Percentiles rank a stretch among this genome's conserved stretches.
These are phyloP conservation scores for Panagrolaimus sp. DNA, from an alignment of 1,140 invertebrate species.

Conservation along the genomic window DNA sequence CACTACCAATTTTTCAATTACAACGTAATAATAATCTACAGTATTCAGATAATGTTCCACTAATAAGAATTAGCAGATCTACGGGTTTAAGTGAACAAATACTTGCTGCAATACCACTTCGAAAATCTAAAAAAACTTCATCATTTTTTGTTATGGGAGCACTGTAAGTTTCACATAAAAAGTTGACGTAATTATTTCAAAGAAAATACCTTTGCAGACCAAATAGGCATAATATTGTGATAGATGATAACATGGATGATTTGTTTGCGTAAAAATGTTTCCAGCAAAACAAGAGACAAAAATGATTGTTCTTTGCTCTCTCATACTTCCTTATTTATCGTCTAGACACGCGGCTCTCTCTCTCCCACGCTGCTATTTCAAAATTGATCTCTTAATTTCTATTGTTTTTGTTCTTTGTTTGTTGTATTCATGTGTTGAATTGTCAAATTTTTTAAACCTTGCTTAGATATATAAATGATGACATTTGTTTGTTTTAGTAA, in stretches of 20 bases:
- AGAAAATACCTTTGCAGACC: not conserved
- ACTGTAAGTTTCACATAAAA: not conserved
- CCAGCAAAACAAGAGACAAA: too few species aligned
- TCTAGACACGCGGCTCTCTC: too few species aligned
- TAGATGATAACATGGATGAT: not conserved
- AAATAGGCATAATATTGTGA: not conserved
- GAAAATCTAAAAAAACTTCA: not conserved
- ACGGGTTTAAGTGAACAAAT: constrained; percentile 12
- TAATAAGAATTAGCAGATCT: not conserved
- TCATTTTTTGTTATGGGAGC: constrained; percentile 4
- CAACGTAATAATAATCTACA: not conserved
- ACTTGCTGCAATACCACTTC: not conserved
- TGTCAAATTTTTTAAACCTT: too few species aligned
- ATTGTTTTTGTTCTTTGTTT: too few species aligned
- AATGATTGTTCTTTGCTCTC: too few species aligned
- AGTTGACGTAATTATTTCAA: not conserved
- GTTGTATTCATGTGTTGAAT: too few species aligned
- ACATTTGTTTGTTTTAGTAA: too few species aligned
- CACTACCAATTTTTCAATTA: too few species aligned
- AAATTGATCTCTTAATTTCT: too few species aligned
- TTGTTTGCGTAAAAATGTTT: not conserved
- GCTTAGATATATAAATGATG: too few species aligned
- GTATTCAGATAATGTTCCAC: not conserved
- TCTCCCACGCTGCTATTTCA: too few species aligned
- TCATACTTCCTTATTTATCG: too few species aligned